Evolutionary conservation across 2,797 vertebrate genomes (phyloP).

Genomic region (Pangasius sanitwongsei): DNA sequence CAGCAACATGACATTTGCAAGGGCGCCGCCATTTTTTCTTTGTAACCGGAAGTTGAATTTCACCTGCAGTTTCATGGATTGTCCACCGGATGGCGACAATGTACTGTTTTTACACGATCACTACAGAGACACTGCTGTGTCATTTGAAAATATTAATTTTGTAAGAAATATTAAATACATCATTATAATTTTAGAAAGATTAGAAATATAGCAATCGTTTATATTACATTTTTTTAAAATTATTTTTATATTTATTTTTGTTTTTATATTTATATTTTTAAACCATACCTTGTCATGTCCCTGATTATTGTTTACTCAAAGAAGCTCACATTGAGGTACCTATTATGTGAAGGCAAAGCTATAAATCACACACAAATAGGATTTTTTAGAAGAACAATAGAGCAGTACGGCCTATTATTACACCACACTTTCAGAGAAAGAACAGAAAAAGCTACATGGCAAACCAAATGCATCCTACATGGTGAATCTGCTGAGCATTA

Average conservation of each 20-base stretch:
- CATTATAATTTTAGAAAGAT: not conserved
- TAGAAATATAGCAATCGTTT: not conserved
- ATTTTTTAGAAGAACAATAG: not conserved
- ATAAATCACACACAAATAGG: not conserved
- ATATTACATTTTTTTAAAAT: not conserved
- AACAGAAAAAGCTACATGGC: not conserved
- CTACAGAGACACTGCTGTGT: not conserved
- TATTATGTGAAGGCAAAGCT: not conserved
- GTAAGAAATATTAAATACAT: not conserved
- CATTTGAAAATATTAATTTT: not conserved
- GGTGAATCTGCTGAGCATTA: not conserved
- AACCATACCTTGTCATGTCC: not conserved
- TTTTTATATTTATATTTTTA: not conserved
- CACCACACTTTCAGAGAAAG: not conserved
- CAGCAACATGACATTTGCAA: slow-evolving; percentile 69
- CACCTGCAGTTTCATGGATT: not conserved
- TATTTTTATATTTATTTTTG: not conserved
- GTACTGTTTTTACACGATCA: not conserved
- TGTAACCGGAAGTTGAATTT: not conserved
- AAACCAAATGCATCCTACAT: slow-evolving; percentile 1
- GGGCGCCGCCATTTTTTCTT: slow-evolving; percentile 73
- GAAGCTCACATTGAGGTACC: not conserved
- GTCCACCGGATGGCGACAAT: slow-evolving; percentile 60
- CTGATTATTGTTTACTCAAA: not conserved
- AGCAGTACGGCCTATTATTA: not conserved